phyloP scores from a whole-genome alignment of 2,888 invertebrate genomes.

The Tromatobia lineatoria region DNA sequence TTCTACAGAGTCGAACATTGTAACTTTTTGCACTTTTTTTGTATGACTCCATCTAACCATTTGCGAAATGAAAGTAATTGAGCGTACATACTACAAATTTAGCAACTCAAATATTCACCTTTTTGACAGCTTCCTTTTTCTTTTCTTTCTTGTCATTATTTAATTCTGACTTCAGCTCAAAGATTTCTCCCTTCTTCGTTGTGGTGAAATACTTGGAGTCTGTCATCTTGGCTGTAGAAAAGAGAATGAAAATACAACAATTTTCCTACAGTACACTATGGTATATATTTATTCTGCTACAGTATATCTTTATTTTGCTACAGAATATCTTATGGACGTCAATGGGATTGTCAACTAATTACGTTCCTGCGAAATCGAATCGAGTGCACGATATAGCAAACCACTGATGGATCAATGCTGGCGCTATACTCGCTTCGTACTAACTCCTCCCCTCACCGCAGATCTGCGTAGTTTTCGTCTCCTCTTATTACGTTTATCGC shows the following conservation, averaged over 20 bases:
- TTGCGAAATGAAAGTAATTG: neutral
- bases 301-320: neutral
- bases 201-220: conserved; percentile 99
- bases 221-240: conserved; percentile 90
- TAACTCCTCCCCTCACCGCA: conserved; percentile 34
- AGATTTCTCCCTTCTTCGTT: conserved; percentile 99
- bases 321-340: neutral
- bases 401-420: conserved; percentile 61
- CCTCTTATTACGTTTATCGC: neutral
- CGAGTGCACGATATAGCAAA: conserved; percentile 40
- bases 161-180: conserved; percentile 99
- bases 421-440: conserved; percentile 52
- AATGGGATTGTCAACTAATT: conserved; percentile 50
- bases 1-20: neutral
- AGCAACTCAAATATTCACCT: conserved; percentile 88
- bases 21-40: no score
- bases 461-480: conserved; percentile 5
- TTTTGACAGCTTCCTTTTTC: conserved; percentile 99
- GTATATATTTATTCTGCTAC: neutral
- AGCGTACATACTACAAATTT: neutral
- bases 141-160: conserved; percentile 99
- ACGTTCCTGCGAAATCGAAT: conserved; percentile 48
- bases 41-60: no score
- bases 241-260: conserved; percentile 7
- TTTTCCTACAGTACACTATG: neutral